Conservation (phyloP, 2,113 vertebrate species). For the Nyctibius bracteatus region DNA sequence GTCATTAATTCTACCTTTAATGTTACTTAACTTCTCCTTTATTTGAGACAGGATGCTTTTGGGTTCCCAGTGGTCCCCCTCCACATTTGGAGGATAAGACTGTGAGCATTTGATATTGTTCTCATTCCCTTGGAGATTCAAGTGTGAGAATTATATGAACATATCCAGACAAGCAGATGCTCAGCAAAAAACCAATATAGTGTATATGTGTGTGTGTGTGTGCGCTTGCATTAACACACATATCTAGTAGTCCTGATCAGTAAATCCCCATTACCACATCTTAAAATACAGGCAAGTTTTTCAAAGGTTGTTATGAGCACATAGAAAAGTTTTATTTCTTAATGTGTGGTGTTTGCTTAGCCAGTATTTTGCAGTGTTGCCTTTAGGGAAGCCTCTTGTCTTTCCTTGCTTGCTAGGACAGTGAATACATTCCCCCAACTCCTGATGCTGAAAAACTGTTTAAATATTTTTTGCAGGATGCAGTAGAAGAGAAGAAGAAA, state of each 20-base stretch:
- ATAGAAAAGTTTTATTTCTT: neutral
- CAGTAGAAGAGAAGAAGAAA: neutral
- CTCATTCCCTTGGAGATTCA: slow-evolving; percentile 45
- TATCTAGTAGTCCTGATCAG: neutral
- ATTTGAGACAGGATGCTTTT: neutral
- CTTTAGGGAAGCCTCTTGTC: neutral
- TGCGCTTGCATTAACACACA: neutral
- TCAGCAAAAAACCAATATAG: neutral
- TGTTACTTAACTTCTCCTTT: neutral
- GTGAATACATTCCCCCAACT: neutral
- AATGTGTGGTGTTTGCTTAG: neutral
- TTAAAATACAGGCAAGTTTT: neutral
- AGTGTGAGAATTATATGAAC: slow-evolving; percentile 33
- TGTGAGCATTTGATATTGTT: slow-evolving; percentile 8
- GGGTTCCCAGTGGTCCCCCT: neutral
- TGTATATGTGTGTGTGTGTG: accelerated
- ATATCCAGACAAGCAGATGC: slow-evolving; percentile 54
- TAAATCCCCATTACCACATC: neutral
- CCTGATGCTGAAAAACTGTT: neutral
- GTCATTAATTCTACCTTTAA: neutral
- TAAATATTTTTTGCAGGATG: neutral
- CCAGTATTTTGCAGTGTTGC: neutral
- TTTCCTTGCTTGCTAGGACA: neutral
- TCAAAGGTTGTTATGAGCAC: neutral
- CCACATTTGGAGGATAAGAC: slow-evolving; percentile 44